Conservation (phyloP, 2,113 vertebrate species). For the Spizaetus ornatus region DNA sequence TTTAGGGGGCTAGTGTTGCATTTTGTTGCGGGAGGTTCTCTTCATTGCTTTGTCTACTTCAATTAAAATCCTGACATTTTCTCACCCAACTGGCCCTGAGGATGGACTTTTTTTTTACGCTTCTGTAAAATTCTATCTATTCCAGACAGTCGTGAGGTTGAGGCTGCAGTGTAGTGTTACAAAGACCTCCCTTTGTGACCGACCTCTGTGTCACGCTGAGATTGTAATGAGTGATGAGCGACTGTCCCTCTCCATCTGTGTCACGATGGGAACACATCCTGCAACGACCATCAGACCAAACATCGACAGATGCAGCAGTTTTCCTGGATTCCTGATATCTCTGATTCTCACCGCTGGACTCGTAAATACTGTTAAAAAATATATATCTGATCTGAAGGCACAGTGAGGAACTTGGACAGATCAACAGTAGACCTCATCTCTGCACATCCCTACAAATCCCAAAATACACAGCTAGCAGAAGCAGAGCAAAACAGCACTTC, state of each 20-base stretch:
- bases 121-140: not conserved
- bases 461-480: not conserved
- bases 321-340: not conserved
- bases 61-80: not conserved
- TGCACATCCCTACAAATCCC: not conserved
- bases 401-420: not conserved
- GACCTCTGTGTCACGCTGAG: not conserved
- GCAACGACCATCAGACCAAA: not conserved
- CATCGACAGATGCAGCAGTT: not conserved
- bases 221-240: not conserved
- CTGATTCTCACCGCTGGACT: not conserved
- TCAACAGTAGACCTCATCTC: not conserved
- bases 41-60: not conserved
- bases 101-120: not conserved
- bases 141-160: not conserved
- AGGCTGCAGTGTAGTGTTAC: not conserved
- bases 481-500: not conserved
- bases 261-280: not conserved
- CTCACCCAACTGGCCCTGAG: not conserved
- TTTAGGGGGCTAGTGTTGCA: not conserved
- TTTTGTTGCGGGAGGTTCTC: not conserved
- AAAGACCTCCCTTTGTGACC: not conserved
- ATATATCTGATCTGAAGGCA: not conserved
- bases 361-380: not conserved
- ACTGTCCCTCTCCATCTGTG: not conserved